A percentile compares a stretch with the other conserved stretches of the same genome.
phyloP scores from a whole-genome alignment of 1,140 invertebrate species.

The Leptinotarsa undecemlineata region DNA sequence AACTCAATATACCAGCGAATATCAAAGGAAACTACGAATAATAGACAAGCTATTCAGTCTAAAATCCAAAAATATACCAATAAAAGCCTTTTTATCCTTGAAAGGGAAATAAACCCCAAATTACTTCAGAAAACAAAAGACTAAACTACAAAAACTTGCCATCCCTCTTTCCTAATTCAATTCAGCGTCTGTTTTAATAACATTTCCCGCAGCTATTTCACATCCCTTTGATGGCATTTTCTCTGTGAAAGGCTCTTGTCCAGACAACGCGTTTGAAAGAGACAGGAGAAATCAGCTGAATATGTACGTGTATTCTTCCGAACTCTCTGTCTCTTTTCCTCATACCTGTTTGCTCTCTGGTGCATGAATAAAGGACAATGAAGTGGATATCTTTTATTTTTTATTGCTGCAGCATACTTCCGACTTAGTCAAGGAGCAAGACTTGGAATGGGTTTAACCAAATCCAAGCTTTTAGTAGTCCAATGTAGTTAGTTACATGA shows the following conservation, averaged over 20 bases:
- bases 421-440: slow-evolving; percentile 2
- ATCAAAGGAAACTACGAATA: no score
- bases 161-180: slow-evolving; percentile 6
- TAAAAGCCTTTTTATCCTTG: no score
- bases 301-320: not conserved
- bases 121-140: not conserved
- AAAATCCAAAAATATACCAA: no score
- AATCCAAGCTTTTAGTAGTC: no score
- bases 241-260: not conserved
- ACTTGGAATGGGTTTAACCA: not conserved
- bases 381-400: slow-evolving; percentile 8
- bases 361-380: slow-evolving; percentile 22
- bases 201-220: slow-evolving; percentile 1
- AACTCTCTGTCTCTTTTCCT: slow-evolving; percentile 10
- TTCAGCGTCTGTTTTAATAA: slow-evolving; percentile 10
- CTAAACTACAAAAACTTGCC: slow-evolving; percentile 2
- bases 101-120: not conserved
- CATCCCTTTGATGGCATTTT: slow-evolving; percentile 19
- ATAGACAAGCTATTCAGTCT: no score
- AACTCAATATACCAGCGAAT: no score
- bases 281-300: not conserved
- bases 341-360: slow-evolving; percentile 19
- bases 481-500: no score
- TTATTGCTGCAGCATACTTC: slow-evolving; percentile 4
- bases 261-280: not conserved